Evolutionary conservation across 2,888 invertebrate species (phyloP).

Genomic region (Stramonita haemastoma): DNA sequence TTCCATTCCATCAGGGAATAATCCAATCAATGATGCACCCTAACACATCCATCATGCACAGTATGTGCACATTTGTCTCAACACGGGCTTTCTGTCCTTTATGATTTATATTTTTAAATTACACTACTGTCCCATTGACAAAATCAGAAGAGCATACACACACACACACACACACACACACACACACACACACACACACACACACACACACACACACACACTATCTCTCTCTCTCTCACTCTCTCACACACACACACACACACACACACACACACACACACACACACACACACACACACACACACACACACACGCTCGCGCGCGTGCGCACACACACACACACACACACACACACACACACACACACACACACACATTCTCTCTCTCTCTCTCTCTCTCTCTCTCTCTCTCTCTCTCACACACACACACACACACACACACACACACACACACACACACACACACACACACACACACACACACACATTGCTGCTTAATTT

Average conservation of each 20-base stretch:
- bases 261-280: too few relatives aligned
- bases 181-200: constrained; percentile 17
- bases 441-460: background rate
- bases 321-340: constrained; percentile 9
- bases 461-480: constrained; percentile 17
- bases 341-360: constrained; percentile 7
- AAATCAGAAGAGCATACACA: background rate
- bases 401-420: background rate
- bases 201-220: constrained; percentile 17
- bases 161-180: background rate
- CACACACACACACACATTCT: background rate
- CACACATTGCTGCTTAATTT: background rate
- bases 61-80: too few relatives aligned
- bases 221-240: too few relatives aligned
- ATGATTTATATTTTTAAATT: too few relatives aligned
- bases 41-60: too few relatives aligned
- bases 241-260: too few relatives aligned
- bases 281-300: constrained; percentile 8
- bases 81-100: too few relatives aligned
- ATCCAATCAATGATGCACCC: too few relatives aligned
- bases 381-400: too few relatives aligned
- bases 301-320: background rate
- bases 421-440: constrained; percentile 14
- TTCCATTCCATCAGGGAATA: too few relatives aligned
- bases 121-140: too few relatives aligned